Base-by-base conservation (phyloP, 2,113 vertebrate species). In the Setophaga coronata region DNA sequence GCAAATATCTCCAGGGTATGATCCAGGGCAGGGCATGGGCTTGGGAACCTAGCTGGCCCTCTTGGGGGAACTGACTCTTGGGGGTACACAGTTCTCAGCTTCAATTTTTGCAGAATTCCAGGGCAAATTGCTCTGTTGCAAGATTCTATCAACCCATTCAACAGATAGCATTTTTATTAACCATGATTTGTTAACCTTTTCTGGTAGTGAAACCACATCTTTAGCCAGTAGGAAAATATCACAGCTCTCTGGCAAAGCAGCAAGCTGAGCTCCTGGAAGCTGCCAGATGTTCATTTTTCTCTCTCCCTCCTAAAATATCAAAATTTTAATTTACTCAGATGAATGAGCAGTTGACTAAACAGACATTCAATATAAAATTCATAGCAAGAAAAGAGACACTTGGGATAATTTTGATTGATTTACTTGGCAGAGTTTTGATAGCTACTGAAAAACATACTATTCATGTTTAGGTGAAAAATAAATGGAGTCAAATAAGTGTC, bases 381-480 rank as follows among this genome's bases (percentile, higher is more conserved):
- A 92, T 91, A 96, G 96, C 91, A 97, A 96, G 83, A 96, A 96
- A 98, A 95, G 96, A 98, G 96, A 97, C 97, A 85, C 94, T 89
- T 77, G 93, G 93, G 92, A 96, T 96, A 97, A 95, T 98, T 97
- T 97, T 97, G 97, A 97, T 98, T 97, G 97, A 93, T 97, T 97
- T 96, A 95, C 93, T 97, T 97, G 92, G 96, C 91, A 97, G 97
- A 96, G 91, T 95, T 97, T 97, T 96, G 97, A 98, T 95, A 97
- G 87, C 97, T 97, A 97, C 96, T 97, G 97, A 95, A 97, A 97
- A 97, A 96, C 96, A 97, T 95, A 97, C 96, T 98, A 96, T 93
- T 97, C 87, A 96, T 97, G 97, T 98, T 97, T 97, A 97, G 97
- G 95, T 96, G 95, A 97, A 97, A 97, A 98, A 97, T 96, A 97